Evolutionary conservation across 2,113 vertebrate genomes (phyloP).

Genomic region (Deroptyus accipitrinus): DNA sequence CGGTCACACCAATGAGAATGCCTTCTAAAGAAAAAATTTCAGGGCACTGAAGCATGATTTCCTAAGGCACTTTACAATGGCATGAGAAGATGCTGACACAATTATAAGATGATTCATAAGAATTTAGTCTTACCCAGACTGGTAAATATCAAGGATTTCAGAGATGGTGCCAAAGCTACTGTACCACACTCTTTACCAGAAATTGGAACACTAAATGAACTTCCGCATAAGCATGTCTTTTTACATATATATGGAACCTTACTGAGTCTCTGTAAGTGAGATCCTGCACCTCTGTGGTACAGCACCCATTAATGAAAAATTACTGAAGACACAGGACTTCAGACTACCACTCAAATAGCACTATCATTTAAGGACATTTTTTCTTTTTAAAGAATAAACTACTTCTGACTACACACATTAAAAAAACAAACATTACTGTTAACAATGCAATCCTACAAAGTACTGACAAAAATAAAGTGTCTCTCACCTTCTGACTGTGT

Average conservation of each 20-base stretch:
- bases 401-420: rapidly evolving
- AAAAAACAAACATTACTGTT: neutral
- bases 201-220: neutral
- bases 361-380: neutral
- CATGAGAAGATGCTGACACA: neutral
- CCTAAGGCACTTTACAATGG: neutral
- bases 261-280: neutral
- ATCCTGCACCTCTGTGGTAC: neutral
- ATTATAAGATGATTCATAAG: neutral
- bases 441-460: neutral
- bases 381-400: neutral
- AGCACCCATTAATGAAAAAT: neutral
- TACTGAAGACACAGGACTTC: neutral
- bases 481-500: conserved; percentile 84
- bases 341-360: neutral
- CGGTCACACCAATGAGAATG: neutral
- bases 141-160: neutral
- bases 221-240: neutral
- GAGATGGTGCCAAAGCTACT: neutral
- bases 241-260: neutral
- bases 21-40: neutral
- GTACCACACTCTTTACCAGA: neutral
- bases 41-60: neutral
- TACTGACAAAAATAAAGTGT: neutral
- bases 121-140: neutral